Conservation (phyloP, 2,888 invertebrate species). For the Diaphora mendica region DNA sequence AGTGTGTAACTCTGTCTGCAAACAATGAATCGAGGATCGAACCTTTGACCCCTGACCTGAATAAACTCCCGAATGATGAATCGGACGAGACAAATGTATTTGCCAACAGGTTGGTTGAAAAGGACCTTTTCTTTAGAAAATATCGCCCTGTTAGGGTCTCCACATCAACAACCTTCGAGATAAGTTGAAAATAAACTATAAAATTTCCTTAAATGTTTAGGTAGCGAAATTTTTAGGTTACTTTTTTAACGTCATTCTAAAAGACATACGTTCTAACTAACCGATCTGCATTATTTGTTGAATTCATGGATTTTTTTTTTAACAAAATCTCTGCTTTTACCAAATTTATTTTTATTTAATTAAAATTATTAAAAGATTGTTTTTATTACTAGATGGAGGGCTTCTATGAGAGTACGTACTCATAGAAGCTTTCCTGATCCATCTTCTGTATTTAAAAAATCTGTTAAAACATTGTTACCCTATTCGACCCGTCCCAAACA, state of each 20-base stretch:
- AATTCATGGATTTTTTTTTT: no score
- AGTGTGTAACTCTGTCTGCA: slow-evolving; percentile 29
- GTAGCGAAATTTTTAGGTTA: not conserved
- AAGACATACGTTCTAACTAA: not conserved
- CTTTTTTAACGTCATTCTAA: not conserved
- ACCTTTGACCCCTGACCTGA: slow-evolving; percentile 53
- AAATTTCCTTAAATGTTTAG: not conserved
- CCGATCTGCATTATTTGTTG: not conserved
- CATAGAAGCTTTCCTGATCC: not conserved
- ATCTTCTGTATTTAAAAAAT: not conserved
- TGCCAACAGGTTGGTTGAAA: slow-evolving; percentile 62
- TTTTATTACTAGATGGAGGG: not conserved
- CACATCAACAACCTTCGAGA: slow-evolving; percentile 4
- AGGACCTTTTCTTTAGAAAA: slow-evolving; percentile 45
- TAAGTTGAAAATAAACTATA: not conserved
- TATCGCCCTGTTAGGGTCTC: slow-evolving; percentile 9
- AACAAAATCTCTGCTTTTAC: no score
- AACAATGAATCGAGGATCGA: slow-evolving; percentile 35
- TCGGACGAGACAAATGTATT: slow-evolving; percentile 43
- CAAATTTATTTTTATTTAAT: no score
- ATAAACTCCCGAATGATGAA: slow-evolving; percentile 58
- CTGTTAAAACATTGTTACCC: slow-evolving; percentile 5
- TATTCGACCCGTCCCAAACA: slow-evolving; percentile 26
- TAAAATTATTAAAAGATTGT: no score
- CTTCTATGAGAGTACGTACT: no score